Conservation (phyloP, 2,797 vertebrate genomes). For the Malacoraja senta region DNA sequence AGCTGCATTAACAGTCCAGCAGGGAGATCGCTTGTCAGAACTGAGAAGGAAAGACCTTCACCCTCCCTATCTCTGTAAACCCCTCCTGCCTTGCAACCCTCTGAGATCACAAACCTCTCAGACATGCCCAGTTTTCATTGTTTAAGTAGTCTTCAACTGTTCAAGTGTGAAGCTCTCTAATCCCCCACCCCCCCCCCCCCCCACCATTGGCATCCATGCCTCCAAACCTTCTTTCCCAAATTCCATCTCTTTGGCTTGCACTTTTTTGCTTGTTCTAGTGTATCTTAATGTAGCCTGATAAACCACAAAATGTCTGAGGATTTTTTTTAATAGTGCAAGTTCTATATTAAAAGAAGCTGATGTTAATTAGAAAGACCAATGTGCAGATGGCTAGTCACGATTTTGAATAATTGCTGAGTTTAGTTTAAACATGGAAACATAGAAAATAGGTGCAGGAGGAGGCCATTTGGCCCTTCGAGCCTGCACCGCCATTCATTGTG, state of each 20-base stretch:
- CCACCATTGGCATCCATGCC: not conserved
- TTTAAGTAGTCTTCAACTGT: not conserved
- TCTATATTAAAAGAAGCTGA: not conserved
- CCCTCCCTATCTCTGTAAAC: not conserved
- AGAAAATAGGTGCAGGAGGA: too few relatives aligned
- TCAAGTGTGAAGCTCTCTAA: not conserved
- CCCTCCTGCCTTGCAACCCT: not conserved
- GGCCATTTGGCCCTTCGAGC: too few relatives aligned
- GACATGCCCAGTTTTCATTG: not conserved
- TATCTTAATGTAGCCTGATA: not conserved
- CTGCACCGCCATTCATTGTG: too few relatives aligned
- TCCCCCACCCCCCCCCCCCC: too few relatives aligned
- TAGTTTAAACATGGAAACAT: too few relatives aligned
- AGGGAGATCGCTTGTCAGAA: too few relatives aligned
- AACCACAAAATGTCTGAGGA: not conserved
- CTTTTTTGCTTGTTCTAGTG: not conserved
- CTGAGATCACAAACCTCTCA: not conserved
- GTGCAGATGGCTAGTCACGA: not conserved
- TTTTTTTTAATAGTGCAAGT: not conserved
- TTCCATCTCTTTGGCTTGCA: not conserved
- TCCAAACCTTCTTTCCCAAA: not conserved
- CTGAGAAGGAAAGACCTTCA: too few relatives aligned
- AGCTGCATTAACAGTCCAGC: too few relatives aligned
- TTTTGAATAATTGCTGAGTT: not conserved
- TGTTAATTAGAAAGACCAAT: not conserved